phyloP scores from a whole-genome alignment of 2,797 vertebrate species.

The Mus minutoides region DNA sequence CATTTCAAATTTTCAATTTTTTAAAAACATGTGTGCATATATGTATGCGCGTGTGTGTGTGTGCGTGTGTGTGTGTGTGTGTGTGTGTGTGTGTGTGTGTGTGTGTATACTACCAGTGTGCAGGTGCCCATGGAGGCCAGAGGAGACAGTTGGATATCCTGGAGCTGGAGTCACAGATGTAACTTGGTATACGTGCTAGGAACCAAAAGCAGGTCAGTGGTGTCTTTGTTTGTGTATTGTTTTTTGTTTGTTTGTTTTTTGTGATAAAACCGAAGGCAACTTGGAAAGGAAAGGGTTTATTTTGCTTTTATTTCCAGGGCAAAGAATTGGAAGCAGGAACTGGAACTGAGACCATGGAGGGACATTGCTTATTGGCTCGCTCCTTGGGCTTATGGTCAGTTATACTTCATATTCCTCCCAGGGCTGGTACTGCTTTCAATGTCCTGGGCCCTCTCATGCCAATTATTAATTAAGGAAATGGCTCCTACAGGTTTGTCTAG shows the following conservation, averaged over 20 bases:
- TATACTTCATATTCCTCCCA: neutral
- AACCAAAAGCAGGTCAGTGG: neutral
- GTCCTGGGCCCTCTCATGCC: neutral
- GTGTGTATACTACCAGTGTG: neutral
- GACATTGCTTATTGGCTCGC: neutral
- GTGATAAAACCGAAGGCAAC: neutral
- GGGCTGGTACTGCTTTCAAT: neutral
- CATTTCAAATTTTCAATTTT: neutral
- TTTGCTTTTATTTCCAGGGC: neutral
- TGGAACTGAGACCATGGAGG: neutral
- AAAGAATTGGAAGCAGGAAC: neutral
- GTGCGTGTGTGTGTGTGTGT: too few species aligned
- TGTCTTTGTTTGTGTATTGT: neutral
- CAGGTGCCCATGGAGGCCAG: neutral
- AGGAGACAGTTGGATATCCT: neutral
- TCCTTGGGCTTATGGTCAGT: neutral
- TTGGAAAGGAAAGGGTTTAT: neutral
- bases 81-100: neutral
- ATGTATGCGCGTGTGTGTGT: neutral
- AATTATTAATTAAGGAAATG: too few species aligned
- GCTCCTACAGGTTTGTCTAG: neutral
- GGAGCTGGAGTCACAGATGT: too few species aligned
- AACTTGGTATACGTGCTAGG: neutral
- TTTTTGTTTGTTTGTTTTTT: too few species aligned
- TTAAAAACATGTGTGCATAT: neutral